phyloP scores from a whole-genome alignment of 2,797 vertebrate species.

The Heliangelus exortis region DNA sequence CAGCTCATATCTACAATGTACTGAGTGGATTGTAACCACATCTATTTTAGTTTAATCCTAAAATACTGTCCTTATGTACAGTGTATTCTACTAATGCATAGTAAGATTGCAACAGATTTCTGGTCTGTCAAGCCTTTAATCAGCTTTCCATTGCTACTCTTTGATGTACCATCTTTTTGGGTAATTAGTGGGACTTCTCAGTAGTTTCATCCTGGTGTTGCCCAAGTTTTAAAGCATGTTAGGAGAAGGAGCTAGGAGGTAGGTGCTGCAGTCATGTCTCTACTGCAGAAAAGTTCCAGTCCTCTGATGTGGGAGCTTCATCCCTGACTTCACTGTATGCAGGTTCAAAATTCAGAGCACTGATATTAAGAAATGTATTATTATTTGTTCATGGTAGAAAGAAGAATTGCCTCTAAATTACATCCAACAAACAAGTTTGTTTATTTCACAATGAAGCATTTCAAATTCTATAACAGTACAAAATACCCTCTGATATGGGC shows the following conservation, averaged over 20 bases:
- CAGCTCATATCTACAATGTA: conserved; percentile 35
- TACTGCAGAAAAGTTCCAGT: neutral
- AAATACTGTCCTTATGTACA: conserved; percentile 37
- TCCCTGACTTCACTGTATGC: neutral
- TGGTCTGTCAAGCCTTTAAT: conserved; percentile 62
- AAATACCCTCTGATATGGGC: neutral
- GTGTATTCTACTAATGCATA: neutral
- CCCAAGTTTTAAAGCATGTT: neutral
- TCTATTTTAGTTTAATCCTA: conserved; percentile 53
- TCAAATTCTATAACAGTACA: neutral
- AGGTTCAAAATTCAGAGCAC: neutral
- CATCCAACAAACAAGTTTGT: neutral
- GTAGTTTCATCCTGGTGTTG: neutral
- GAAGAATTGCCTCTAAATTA: neutral
- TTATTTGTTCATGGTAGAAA: neutral
- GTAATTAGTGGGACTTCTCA: conserved; percentile 40
- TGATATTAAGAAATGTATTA: neutral
- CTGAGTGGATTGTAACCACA: neutral
- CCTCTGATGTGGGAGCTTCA: neutral
- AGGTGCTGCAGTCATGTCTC: neutral
- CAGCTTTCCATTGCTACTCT: conserved; percentile 52
- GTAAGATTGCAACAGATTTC: conserved; percentile 46
- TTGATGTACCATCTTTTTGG: conserved; percentile 20
- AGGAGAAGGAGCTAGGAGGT: neutral
- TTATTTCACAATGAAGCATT: neutral